Conservation (phyloP, 2,797 vertebrate species). For the Anabas testudineus region DNA sequence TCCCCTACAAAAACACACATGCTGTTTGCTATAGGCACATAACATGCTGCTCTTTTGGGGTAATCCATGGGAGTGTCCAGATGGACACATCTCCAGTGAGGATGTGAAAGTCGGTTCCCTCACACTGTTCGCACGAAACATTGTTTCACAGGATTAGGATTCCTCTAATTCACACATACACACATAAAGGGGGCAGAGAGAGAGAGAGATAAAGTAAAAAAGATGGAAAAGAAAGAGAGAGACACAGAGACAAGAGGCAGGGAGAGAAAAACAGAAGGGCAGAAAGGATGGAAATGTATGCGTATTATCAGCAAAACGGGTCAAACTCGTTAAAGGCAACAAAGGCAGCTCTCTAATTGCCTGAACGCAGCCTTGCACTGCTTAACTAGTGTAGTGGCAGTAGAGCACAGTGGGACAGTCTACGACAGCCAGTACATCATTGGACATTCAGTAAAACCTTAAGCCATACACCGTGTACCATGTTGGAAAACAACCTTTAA, state of each 20-base stretch:
- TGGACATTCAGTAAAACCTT: slow-evolving; percentile 27
- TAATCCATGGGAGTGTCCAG: slow-evolving; percentile 60
- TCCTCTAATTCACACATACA: slow-evolving; percentile 48
- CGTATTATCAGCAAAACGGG: slow-evolving; percentile 66
- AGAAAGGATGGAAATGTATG: slow-evolving; percentile 49
- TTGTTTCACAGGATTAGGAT: slow-evolving; percentile 46
- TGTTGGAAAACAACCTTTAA: slow-evolving; percentile 10
- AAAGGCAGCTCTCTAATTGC: slow-evolving; percentile 64
- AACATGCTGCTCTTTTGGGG: slow-evolving; percentile 1
- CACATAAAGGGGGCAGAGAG: slow-evolving; percentile 18
- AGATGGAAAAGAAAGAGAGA: not conserved
- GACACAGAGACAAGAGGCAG: slow-evolving; percentile 7
- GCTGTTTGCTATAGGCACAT: not conserved
- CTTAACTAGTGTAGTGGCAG: slow-evolving; percentile 26
- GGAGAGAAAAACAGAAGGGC: slow-evolving; percentile 15
- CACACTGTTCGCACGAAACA: slow-evolving; percentile 34
- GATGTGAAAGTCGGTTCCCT: slow-evolving; percentile 57
- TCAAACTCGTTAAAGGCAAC: slow-evolving; percentile 73
- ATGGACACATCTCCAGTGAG: slow-evolving; percentile 46
- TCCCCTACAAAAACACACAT: not conserved
- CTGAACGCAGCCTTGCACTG: slow-evolving; percentile 29
- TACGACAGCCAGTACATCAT: slow-evolving; percentile 15
- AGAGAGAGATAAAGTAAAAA: slow-evolving; percentile 17
- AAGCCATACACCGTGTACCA: slow-evolving; percentile 23
- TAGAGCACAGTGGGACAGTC: slow-evolving; percentile 6